Evolutionary conservation across 2,888 invertebrate species (phyloP).

Genomic region (Cremastobaeus sp.): DNA sequence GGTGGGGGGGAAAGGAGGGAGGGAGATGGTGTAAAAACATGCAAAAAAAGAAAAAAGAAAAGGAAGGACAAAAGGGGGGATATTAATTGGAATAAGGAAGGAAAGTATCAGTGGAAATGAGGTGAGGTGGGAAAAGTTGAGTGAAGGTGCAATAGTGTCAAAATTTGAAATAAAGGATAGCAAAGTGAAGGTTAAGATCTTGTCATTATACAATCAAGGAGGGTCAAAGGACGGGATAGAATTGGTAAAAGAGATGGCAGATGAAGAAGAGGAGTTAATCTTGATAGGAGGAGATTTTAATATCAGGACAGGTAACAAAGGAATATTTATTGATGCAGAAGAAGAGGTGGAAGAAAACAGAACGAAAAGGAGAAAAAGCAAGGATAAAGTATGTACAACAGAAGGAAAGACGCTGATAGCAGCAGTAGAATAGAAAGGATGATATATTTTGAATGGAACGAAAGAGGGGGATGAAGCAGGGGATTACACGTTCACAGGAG

Average conservation of each 20-base stretch:
- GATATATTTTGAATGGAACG: conserved; percentile 33
- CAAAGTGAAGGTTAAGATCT: not conserved
- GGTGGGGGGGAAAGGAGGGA: no score
- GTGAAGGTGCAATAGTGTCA: not conserved
- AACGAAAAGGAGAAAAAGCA: conserved; percentile 4
- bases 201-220: not conserved
- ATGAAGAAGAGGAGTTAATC: not conserved
- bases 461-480: conserved; percentile 41
- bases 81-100: not conserved
- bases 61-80: conserved; percentile 2
- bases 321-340: not conserved
- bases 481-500: conserved; percentile 43
- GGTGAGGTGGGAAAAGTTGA: not conserved
- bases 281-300: conserved; percentile 4
- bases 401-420: conserved; percentile 33
- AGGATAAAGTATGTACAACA: conserved; percentile 12
- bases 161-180: not conserved
- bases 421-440: conserved; percentile 9
- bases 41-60: conserved; percentile 3
- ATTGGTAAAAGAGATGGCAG: not conserved
- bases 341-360: not conserved
- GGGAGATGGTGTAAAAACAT: not conserved
- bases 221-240: not conserved
- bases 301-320: conserved; percentile 3
- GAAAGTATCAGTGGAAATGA: not conserved